Percentiles rank a stretch among this genome's conserved stretches.
Conservation (phyloP, 1,140 invertebrate genomes). For the Coptotermes formosanus region DNA sequence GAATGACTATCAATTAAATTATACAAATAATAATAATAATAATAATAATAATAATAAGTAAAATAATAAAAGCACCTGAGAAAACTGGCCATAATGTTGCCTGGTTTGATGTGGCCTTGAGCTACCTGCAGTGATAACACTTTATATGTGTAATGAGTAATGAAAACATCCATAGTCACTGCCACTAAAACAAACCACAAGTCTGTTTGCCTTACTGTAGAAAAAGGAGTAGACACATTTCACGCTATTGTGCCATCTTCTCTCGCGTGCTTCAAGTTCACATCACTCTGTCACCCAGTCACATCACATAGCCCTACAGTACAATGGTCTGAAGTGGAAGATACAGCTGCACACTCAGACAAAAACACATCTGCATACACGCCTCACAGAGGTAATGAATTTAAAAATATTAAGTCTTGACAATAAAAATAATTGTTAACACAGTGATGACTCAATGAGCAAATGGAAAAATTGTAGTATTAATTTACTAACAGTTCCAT, state of each 20-base stretch:
- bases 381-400: neutral
- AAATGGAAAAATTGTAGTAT: neutral
- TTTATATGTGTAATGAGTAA: neutral
- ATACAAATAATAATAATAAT: neutral
- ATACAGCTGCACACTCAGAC: neutral
- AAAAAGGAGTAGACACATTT: neutral
- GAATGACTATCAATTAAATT: constrained; percentile 15
- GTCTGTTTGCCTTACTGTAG: neutral
- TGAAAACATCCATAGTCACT: neutral
- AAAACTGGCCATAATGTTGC: neutral
- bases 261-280: neutral
- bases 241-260: neutral
- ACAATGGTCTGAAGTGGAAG: neutral
- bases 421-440: neutral
- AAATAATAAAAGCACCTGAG: neutral
- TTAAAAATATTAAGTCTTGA: neutral
- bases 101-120: neutral
- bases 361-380: neutral
- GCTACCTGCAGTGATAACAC: neutral
- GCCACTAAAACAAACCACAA: neutral
- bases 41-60: neutral
- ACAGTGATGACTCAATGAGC: neutral
- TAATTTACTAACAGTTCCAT: neutral
- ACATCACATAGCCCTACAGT: neutral
- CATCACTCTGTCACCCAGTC: neutral